Evolutionary conservation across 2,888 invertebrate species (phyloP).

Genomic region (Orthosia gracilis): DNA sequence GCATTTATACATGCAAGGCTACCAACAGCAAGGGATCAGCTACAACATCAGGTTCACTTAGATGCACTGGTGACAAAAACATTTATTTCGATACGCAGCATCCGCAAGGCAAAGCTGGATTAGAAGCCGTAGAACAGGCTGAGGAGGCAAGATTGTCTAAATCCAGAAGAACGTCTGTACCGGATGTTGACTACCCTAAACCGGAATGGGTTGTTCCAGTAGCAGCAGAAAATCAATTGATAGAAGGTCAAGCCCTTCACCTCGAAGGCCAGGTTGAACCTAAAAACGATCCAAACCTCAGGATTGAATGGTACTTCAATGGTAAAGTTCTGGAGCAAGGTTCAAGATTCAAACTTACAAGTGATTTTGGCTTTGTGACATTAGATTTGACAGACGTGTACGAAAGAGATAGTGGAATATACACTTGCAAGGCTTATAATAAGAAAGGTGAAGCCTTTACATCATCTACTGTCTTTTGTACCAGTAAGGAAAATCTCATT

Average conservation of each 20-base stretch:
- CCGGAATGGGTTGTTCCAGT: conserved; percentile 97
- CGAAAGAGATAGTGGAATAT: conserved; percentile 98
- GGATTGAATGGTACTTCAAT: conserved; percentile 98
- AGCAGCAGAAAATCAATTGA: conserved; percentile 94
- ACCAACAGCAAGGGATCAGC: conserved; percentile 97
- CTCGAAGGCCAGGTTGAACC: conserved; percentile 99
- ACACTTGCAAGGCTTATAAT: conserved; percentile 97
- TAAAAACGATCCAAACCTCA: conserved; percentile 97
- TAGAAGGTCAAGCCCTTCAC: conserved; percentile 96
- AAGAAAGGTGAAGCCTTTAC: conserved; percentile 97
- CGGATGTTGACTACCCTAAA: conserved; percentile 95
- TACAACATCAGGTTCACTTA: conserved; percentile 97
- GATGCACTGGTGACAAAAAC: conserved; percentile 95
- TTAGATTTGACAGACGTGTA: conserved; percentile 98
- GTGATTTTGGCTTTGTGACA: conserved; percentile 99
- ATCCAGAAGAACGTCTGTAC: conserved; percentile 93
- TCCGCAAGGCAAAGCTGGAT: conserved; percentile 97
- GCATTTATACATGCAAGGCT: conserved; percentile 97
- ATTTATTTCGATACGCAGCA: conserved; percentile 98
- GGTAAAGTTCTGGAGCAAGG: conserved; percentile 97
- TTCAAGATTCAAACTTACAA: conserved; percentile 97
- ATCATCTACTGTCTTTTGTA: conserved; percentile 96
- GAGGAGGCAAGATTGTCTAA: conserved; percentile 96
- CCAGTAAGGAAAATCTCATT: conserved; percentile 95
- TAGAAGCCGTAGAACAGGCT: conserved; percentile 97